Conservation (phyloP, 2,797 vertebrate species). For the Podarcis lilfordi region DNA sequence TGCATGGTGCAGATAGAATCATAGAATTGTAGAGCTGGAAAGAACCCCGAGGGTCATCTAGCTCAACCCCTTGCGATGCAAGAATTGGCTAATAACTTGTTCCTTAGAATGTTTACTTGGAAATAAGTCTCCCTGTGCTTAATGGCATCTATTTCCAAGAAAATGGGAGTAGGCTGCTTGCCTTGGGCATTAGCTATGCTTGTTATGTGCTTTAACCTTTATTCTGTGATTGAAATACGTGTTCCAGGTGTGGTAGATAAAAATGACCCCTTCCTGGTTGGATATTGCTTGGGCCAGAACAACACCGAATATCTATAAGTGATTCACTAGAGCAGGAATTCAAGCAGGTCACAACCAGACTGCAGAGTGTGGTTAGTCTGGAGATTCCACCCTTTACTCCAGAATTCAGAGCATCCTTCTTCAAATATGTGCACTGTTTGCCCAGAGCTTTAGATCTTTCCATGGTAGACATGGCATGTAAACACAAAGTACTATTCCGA, state of each 20-base stretch:
- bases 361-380: not conserved
- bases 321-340: not conserved
- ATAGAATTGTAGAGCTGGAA: too few relatives aligned
- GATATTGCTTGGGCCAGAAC: not conserved
- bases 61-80: too few relatives aligned
- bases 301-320: not conserved
- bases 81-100: too few relatives aligned
- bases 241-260: not conserved
- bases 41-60: too few relatives aligned
- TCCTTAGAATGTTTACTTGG: not conserved
- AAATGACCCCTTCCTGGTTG: not conserved
- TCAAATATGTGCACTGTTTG: constrained; percentile 10
- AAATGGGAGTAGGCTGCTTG: too few relatives aligned
- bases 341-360: not conserved
- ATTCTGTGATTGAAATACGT: not conserved
- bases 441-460: constrained; percentile 10
- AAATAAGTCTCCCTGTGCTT: not conserved
- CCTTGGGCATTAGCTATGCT: not conserved
- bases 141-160: not conserved
- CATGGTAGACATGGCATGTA: constrained; percentile 16
- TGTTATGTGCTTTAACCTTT: not conserved
- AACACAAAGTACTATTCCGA: not conserved
- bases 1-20: too few relatives aligned
- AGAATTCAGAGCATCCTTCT: not conserved
- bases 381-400: not conserved